phyloP scores from a whole-genome alignment of 1,140 invertebrate species.

The Drosophila hydei region DNA sequence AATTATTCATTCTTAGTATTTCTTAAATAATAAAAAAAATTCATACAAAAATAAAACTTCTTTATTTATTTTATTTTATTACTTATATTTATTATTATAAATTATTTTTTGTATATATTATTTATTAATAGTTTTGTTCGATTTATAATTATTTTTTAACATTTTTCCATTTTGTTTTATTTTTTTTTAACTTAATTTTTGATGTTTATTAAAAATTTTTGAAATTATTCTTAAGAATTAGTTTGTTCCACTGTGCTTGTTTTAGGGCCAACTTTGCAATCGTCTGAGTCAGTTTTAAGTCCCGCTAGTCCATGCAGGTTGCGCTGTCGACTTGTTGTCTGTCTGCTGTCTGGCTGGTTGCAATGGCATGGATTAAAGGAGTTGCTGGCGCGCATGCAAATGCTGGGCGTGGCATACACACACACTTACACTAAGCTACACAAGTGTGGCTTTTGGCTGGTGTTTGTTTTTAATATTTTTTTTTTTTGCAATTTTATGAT shows the following conservation, averaged over 20 bases:
- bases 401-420: slow-evolving; percentile 46
- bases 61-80: too few relatives aligned
- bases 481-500: slow-evolving; percentile 51
- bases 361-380: neutral
- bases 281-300: slow-evolving; percentile 21
- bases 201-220: too few relatives aligned
- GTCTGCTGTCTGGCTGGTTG: slow-evolving; percentile 38
- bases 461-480: slow-evolving; percentile 26
- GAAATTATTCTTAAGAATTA: too few relatives aligned
- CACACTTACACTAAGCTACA: slow-evolving; percentile 5
- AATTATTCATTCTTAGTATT: too few relatives aligned
- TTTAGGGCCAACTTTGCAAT: slow-evolving; percentile 8
- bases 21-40: too few relatives aligned
- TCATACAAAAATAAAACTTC: too few relatives aligned
- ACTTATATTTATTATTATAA: neutral
- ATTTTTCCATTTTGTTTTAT: too few relatives aligned
- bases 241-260: slow-evolving; percentile 10
- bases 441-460: slow-evolving; percentile 23
- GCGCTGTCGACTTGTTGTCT: slow-evolving; percentile 64
- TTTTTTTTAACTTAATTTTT: neutral
- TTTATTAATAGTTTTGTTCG: too few relatives aligned
- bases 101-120: neutral
- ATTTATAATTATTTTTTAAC: too few relatives aligned
- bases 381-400: slow-evolving; percentile 52
- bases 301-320: slow-evolving; percentile 57